Percentiles rank a stretch among this genome's conserved stretches.
phyloP scores from a whole-genome alignment of 2,797 vertebrate species.

The Siniperca obscura region DNA sequence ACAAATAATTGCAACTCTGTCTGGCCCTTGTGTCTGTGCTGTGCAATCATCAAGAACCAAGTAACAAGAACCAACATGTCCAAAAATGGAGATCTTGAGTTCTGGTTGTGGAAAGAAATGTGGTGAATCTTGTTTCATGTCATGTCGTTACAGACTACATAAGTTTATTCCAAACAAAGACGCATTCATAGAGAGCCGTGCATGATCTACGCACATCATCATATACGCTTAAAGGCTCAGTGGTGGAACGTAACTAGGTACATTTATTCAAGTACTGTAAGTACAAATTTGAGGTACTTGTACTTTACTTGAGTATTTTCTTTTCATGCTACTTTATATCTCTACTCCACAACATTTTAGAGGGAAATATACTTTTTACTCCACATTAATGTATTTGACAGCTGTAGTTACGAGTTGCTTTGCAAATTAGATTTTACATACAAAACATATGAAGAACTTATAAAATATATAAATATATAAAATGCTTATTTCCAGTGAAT shows the following conservation, averaged over 20 bases:
- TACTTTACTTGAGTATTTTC: slow-evolving; percentile 1
- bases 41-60: slow-evolving; percentile 21
- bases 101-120: slow-evolving; percentile 24
- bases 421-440: not conserved
- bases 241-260: not conserved
- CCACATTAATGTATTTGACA: not conserved
- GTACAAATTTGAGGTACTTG: not conserved
- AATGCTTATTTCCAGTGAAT: too few relatives aligned
- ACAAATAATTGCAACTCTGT: slow-evolving; percentile 34
- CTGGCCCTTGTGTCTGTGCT: slow-evolving; percentile 1
- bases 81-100: not conserved
- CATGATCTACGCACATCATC: not conserved
- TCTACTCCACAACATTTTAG: not conserved
- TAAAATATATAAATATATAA: too few relatives aligned
- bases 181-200: not conserved
- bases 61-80: slow-evolving; percentile 50
- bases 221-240: not conserved
- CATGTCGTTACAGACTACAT: slow-evolving; percentile 21
- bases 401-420: not conserved
- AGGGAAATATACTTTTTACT: not conserved
- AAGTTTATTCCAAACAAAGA: slow-evolving; percentile 19
- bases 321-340: not conserved
- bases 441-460: not conserved
- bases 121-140: slow-evolving; percentile 45
- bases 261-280: not conserved